Conservation (phyloP, 1,140 invertebrate genomes). For the Oncopeltus fasciatus region DNA sequence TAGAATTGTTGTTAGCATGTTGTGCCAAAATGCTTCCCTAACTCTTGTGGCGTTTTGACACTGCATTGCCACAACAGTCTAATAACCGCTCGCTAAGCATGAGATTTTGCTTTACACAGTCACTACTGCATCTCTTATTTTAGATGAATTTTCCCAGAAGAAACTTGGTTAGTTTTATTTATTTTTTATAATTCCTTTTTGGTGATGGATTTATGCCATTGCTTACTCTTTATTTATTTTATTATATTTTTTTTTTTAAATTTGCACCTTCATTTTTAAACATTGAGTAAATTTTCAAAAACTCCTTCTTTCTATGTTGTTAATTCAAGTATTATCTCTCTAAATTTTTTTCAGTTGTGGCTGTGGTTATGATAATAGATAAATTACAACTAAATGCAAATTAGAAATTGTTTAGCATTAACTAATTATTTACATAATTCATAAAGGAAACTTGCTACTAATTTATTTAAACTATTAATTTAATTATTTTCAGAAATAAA, state of each 20-base stretch:
- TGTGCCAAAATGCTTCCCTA: slow-evolving; percentile 24
- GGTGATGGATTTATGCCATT: slow-evolving; percentile 22
- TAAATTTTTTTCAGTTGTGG: slow-evolving; percentile 15
- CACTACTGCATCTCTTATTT: slow-evolving; percentile 20
- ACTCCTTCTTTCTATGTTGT: neutral
- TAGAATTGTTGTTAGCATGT: slow-evolving; percentile 27
- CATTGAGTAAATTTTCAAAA: neutral
- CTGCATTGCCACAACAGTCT: slow-evolving; percentile 25
- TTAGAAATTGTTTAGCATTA: neutral
- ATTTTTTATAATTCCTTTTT: slow-evolving; percentile 4
- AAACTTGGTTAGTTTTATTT: slow-evolving; percentile 13
- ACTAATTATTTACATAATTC: neutral
- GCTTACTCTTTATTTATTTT: slow-evolving; percentile 11
- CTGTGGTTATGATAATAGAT: slow-evolving; percentile 15
- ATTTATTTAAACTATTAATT: no score
- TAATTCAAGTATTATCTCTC: neutral
- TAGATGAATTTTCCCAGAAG: neutral
- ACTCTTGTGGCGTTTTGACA: slow-evolving; percentile 17
- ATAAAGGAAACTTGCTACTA: neutral
- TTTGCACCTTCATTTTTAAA: neutral
- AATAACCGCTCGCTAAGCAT: slow-evolving; percentile 24
- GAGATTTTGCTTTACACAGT: slow-evolving; percentile 25
- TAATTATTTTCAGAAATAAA: no score
- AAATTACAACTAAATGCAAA: neutral
- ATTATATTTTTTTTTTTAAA: neutral